phyloP scores from a whole-genome alignment of 2,113 vertebrate genomes.

The Ceuthmochares aereus region DNA sequence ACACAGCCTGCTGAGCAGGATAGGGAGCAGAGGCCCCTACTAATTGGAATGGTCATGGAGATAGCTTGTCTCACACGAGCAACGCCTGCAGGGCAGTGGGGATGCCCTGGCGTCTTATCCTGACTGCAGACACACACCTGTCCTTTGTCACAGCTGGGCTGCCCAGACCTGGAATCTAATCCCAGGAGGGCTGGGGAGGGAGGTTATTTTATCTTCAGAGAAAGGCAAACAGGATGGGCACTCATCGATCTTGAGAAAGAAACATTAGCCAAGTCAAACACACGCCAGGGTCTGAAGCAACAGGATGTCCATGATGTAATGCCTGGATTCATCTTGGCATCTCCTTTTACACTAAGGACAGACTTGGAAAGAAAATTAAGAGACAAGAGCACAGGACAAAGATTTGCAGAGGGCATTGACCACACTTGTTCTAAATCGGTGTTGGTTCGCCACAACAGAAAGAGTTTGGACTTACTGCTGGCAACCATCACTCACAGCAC shows the following conservation, averaged over 20 bases:
- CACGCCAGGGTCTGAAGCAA: slow-evolving; percentile 78
- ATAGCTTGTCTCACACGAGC: neutral
- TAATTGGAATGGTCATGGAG: slow-evolving; percentile 9
- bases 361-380: neutral
- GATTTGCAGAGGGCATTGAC: neutral
- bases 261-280: slow-evolving; percentile 76
- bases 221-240: slow-evolving; percentile 48
- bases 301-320: slow-evolving; percentile 49
- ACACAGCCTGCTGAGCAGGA: neutral
- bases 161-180: slow-evolving; percentile 36
- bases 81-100: neutral
- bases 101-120: fast-evolving
- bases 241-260: slow-evolving; percentile 38
- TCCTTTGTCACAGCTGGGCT: slow-evolving; percentile 73
- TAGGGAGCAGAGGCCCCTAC: neutral
- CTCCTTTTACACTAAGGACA: slow-evolving; percentile 17
- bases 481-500: neutral
- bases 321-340: slow-evolving; percentile 43
- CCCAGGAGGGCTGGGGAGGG: neutral
- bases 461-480: neutral
- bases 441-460: neutral
- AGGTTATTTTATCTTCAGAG: slow-evolving; percentile 63
- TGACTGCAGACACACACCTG: slow-evolving; percentile 71
- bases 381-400: neutral
- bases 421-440: neutral